Base-by-base conservation (phyloP, 2,113 vertebrate species). In the Astur gentilis region DNA sequence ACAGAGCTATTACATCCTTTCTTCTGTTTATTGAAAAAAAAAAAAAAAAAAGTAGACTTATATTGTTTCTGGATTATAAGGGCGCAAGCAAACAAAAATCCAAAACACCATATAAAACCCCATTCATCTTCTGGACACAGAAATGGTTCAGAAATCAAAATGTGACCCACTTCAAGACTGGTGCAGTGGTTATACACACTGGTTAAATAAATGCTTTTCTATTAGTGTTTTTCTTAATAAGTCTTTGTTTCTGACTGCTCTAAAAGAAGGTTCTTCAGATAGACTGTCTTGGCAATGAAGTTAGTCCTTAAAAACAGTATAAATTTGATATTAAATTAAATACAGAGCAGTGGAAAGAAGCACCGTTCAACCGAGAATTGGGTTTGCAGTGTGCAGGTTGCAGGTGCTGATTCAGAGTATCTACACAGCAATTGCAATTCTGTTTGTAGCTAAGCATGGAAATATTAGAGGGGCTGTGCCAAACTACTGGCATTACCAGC, bases 291-390 rank as follows among this genome's bases (percentile, higher is more conserved):
- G 45, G 62, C 50, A 70, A 7, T n/a, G 15, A 65, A 76, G 72
- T 69, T 3, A 57, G 73, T n/a, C 49, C 66, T 85, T 44, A 50
- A 76, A 75, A 61, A 34, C 9, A 61, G 23, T 7, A 27, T 25
- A 47, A 83, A 65, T 42, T 10, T 32, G 21, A 69, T 10, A 26
- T 11, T 44, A 69, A 80, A 87, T 36, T 38, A 50, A 69, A 57
- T 32, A 21, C 0, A 67, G 15, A 83, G n/a, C 58, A 90, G 54
- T 13, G 12, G 47, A 87, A 80, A 83, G 71, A 67, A 75, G 73
- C 0, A 0, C 16, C 44, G 34, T 16, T 67, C 50, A 73, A 3
- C 14, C 1, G 5, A 4, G 52, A 69, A 4, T 0, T 2, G 38
- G 16, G 50, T 78, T 31, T 67, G 77, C 87, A 77, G 77, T 2